Evolutionary conservation across 2,113 vertebrate species (phyloP).

Genomic region (Eonycteris spelaea): DNA sequence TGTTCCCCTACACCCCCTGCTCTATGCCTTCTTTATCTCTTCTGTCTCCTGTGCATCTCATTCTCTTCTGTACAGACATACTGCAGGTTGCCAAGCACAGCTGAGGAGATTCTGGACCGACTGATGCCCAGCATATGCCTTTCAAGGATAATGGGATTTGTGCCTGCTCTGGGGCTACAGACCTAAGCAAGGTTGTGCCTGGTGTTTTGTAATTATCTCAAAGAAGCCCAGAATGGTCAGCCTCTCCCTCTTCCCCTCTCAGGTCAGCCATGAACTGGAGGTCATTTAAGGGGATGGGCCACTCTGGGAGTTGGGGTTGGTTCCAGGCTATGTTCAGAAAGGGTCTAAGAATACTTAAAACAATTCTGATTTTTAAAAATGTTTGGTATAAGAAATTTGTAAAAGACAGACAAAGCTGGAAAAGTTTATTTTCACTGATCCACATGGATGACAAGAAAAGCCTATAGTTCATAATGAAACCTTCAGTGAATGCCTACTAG

Average conservation of each 20-base stretch:
- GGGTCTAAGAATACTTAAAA: conserved; percentile 40
- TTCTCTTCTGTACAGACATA: neutral
- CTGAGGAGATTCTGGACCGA: neutral
- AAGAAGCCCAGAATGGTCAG: neutral
- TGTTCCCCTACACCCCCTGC: neutral
- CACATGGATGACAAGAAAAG: neutral
- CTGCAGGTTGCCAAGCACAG: neutral
- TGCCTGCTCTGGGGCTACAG: neutral
- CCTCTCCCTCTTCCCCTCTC: neutral
- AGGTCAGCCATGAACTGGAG: neutral
- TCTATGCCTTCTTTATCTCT: neutral
- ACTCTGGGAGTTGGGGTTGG: neutral
- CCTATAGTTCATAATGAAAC: neutral
- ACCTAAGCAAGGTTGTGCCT: neutral
- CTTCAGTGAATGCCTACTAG: neutral
- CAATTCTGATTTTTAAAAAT: neutral
- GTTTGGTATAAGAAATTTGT: neutral
- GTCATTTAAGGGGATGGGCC: neutral
- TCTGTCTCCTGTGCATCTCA: neutral
- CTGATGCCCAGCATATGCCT: no score
- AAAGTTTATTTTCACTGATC: neutral
- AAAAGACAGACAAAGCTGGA: neutral
- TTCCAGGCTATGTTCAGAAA: conserved; percentile 37
- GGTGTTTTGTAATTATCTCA: neutral
- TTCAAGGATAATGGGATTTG: neutral